Evolutionary conservation across 2,888 invertebrate genomes (phyloP), one percentile per base, ranked within the genome.

Genomic region (Tholera decimalis): DNA sequence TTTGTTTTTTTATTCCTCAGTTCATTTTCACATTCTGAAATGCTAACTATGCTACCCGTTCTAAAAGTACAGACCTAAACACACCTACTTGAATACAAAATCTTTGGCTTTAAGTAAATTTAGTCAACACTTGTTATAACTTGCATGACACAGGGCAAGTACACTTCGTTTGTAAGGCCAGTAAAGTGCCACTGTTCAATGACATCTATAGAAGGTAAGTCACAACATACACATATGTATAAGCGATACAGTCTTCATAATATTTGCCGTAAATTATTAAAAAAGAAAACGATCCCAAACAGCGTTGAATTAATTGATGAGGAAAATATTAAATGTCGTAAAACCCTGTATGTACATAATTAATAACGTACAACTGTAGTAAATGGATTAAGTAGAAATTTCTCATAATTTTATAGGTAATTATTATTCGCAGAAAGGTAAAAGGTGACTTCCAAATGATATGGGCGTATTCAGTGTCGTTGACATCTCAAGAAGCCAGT

Each of bases 401-500:
- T 39, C 15, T 30, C 18, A 1, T 22, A 35, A 22, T 35, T 35
- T 35, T 26, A 20, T n/a, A 6, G n/a, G 11, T 22, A 35, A 33
- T 35, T 24, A 33, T 20, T 46, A 33, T 15, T 24, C 15, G 15
- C 8, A 28, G 9, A 54, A 20, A 68, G 76, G 56, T 77, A 51
- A 69, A 62, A 77, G 70, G 63, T 73, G 35, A 13, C 15, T 53
- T 35, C 20, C 13, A 26, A 24, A 46, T 24, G n/a, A 35, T 13
- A 22, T 57, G 26, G 33, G n/a, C 24, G n/a, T 13, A n/a, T 33
- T 24, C 24, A 37, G 59, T 47, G 78, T 74, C 78, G 54, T 70
- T 77, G 74, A 77, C 65, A 54, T 62, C 35, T 33, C 13, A 55
- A 55, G 15, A 20, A 60, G 46, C 59, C 58, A 60, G 59, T 65